Conservation (phyloP, 2,797 vertebrate genomes). For the Heteromormyrus szaboi region DNA sequence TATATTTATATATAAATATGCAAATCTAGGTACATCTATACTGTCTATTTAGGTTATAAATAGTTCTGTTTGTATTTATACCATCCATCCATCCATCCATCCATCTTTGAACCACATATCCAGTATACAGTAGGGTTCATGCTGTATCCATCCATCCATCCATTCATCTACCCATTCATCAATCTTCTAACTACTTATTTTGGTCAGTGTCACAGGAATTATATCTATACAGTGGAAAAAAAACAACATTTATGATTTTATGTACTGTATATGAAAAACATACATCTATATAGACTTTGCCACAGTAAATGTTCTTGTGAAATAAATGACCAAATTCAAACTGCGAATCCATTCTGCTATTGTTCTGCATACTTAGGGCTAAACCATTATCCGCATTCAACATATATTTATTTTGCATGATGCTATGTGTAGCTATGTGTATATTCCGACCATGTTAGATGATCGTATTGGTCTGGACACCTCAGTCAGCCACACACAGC, state of each 20-base stretch:
- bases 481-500: not conserved
- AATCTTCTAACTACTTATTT: not conserved
- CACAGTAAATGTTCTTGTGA: not conserved
- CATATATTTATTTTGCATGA: not conserved
- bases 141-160: not conserved
- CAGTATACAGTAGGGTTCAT: not conserved
- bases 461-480: not conserved
- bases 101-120: not conserved
- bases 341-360: not conserved
- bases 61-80: not conserved
- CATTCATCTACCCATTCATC: not conserved
- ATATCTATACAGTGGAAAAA: not conserved
- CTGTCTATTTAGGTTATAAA: not conserved
- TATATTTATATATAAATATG: not conserved
- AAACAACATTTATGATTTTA: not conserved
- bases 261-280: not conserved
- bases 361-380: not conserved
- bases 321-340: not conserved
- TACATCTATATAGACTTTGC: not conserved
- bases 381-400: not conserved
- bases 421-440: not conserved
- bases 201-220: not conserved
- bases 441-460: not conserved
- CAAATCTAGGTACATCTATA: not conserved
- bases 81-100: not conserved